Conservation (phyloP, 2,797 vertebrate genomes). For the Anguilla megastoma region DNA sequence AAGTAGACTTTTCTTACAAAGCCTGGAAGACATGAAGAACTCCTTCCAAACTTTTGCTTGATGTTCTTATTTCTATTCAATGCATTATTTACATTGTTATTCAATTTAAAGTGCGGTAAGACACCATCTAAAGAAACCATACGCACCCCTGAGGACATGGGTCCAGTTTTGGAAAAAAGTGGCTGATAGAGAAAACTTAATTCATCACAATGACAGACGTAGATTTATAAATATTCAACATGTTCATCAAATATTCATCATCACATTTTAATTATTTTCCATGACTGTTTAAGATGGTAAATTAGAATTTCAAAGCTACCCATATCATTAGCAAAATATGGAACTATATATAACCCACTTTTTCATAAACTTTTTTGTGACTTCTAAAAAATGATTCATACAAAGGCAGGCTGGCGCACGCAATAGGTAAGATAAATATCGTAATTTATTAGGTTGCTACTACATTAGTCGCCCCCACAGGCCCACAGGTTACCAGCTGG, state of each 20-base stretch:
- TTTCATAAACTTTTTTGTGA: background rate
- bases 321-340: conserved; percentile 1
- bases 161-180: background rate
- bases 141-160: background rate
- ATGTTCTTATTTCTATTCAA: background rate
- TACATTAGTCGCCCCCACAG: background rate
- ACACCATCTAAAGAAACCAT: background rate
- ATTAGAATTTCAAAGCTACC: conserved; percentile 1
- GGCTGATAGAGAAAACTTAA: background rate
- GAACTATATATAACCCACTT: background rate
- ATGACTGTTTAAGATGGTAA: conserved; percentile 7
- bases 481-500: background rate
- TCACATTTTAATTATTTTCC: background rate
- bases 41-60: background rate
- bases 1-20: conserved; percentile 77
- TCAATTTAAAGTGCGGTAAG: background rate
- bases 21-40: conserved; percentile 53
- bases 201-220: background rate
- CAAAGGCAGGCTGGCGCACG: background rate
- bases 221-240: background rate
- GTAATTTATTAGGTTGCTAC: background rate
- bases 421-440: background rate
- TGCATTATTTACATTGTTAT: conserved; percentile 8
- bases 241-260: conserved; percentile 10
- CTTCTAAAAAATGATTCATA: background rate